phyloP scores from a whole-genome alignment of 2,113 vertebrate genomes.

The Delphinus delphis region DNA sequence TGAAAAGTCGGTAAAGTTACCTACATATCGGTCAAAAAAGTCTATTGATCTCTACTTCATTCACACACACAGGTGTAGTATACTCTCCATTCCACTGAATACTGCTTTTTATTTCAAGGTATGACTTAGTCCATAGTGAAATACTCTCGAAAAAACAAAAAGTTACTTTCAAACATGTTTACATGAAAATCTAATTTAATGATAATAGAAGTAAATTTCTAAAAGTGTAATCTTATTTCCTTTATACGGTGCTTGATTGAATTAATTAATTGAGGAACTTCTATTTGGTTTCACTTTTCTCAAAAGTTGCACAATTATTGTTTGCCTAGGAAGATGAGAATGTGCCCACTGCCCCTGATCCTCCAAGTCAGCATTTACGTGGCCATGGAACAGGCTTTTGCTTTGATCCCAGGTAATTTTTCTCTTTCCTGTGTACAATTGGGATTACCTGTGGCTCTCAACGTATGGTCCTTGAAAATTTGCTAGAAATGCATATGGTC shows the following conservation, averaged over 20 bases:
- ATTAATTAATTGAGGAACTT: background rate
- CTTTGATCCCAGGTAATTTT: constrained; percentile 95
- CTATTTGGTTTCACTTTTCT: constrained; percentile 17
- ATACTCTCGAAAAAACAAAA: background rate
- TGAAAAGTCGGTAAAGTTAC: background rate
- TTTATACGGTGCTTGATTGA: background rate
- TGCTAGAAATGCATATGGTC: background rate
- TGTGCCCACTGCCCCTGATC: constrained; percentile 82
- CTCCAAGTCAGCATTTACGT: constrained; percentile 86
- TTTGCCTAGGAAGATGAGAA: constrained; percentile 82
- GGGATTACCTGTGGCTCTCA: background rate
- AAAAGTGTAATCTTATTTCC: background rate
- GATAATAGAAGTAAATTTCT: background rate
- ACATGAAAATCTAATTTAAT: background rate
- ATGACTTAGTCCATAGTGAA: background rate
- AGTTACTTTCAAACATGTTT: background rate
- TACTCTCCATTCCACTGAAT: background rate
- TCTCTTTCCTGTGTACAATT: background rate
- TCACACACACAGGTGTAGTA: background rate
- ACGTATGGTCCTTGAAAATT: background rate
- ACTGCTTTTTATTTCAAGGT: background rate
- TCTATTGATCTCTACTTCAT: background rate
- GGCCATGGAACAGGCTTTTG: constrained; percentile 93
- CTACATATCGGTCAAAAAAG: background rate
- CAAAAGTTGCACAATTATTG: constrained; percentile 46